These are phyloP conservation scores for Cataglyphis altisquamis DNA, from an alignment of 2,888 invertebrate genomes.

Conservation along the genomic window DNA sequence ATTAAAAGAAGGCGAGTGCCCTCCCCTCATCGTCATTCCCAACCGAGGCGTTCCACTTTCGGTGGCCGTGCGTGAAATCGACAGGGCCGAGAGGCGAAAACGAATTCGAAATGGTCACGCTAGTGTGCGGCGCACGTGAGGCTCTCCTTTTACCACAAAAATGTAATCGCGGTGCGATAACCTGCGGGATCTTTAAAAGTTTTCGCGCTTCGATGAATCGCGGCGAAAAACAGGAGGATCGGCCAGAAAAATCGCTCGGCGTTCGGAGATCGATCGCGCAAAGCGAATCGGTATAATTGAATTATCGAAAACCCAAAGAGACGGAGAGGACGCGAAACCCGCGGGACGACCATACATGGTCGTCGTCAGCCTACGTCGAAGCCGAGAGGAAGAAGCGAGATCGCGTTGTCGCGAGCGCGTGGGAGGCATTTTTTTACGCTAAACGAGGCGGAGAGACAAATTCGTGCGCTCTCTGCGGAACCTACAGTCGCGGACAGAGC, in stretches of 20 bases:
- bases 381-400: conserved; percentile 62
- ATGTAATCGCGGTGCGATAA: conserved; percentile 37
- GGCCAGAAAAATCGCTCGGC: conserved; percentile 49
- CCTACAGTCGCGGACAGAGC: conserved; percentile 46
- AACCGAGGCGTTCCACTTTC: conserved; percentile 58
- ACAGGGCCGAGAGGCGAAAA: conserved; percentile 51
- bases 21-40: conserved; percentile 38
- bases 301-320: conserved; percentile 67
- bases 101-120: conserved; percentile 73
- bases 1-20: conserved; percentile 55
- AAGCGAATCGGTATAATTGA: conserved; percentile 67
- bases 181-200: neutral
- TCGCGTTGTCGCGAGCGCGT: conserved; percentile 67
- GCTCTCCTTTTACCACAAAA: conserved; percentile 26
- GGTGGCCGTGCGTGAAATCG: conserved; percentile 44
- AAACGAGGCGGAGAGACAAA: conserved; percentile 57
- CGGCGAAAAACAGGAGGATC: neutral
- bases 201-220: conserved; percentile 35
- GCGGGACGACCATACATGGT: conserved; percentile 77
- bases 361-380: conserved; percentile 61
- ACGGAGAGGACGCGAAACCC: conserved; percentile 8
- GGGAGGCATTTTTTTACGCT: conserved; percentile 73
- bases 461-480: conserved; percentile 65
- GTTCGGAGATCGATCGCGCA: neutral
- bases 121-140: conserved; percentile 43